Percentiles rank a stretch among this genome's conserved stretches.
Conservation (phyloP, 53 echinoderm and acorn worm species). For the Astropecten irregularis region DNA sequence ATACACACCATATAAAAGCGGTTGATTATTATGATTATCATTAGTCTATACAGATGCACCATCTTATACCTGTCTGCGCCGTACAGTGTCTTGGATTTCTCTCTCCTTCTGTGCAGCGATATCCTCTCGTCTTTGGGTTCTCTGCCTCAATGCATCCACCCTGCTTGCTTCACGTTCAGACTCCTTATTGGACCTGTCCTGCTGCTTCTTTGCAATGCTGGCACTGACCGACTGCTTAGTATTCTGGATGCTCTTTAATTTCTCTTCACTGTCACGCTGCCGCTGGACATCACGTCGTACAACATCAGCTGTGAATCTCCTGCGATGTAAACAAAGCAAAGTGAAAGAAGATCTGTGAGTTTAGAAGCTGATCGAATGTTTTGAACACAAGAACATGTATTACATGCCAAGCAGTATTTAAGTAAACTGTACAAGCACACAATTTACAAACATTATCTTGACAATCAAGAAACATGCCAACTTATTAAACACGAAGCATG, state of each 20-base stretch:
- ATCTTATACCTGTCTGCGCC: conserved; percentile 77
- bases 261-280: conserved; percentile 72
- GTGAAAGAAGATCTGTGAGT: not conserved
- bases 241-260: conserved; percentile 54
- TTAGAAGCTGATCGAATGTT: not conserved
- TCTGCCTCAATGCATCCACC: conserved; percentile 59
- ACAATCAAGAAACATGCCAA: too few relatives aligned
- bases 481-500: too few relatives aligned
- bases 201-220: conserved; percentile 66
- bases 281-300: conserved; percentile 78
- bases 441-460: too few relatives aligned
- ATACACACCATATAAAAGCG: too few relatives aligned
- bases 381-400: not conserved
- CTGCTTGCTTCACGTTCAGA: conserved; percentile 57
- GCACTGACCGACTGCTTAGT: conserved; percentile 77
- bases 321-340: not conserved
- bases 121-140: conserved; percentile 69
- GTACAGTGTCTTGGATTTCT: conserved; percentile 74
- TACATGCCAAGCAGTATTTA: too few relatives aligned
- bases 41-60: too few relatives aligned
- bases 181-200: conserved; percentile 55
- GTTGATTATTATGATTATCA: too few relatives aligned
- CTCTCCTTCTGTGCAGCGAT: conserved; percentile 75
- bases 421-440: too few relatives aligned
- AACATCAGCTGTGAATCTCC: conserved; percentile 82